phyloP scores from a whole-genome alignment of 2,888 invertebrate genomes.

The Leptogaster cylindrica region DNA sequence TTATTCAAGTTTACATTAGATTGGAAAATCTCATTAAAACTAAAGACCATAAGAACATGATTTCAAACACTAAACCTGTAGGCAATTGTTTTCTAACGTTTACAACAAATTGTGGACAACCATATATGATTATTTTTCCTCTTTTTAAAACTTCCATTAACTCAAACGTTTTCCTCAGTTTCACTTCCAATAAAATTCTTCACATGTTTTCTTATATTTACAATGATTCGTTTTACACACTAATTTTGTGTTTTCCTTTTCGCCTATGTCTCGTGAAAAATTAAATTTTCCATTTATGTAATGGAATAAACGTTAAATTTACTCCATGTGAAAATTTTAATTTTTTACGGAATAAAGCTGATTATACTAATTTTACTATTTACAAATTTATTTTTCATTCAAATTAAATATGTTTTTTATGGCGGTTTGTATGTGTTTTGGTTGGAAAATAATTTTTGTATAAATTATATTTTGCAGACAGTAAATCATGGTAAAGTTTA shows the following conservation, averaged over 20 bases:
- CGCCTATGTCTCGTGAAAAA: slow-evolving; percentile 20
- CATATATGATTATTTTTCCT: not conserved
- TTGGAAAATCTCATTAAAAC: too few species aligned
- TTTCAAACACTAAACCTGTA: not conserved
- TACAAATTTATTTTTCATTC: slow-evolving; percentile 19
- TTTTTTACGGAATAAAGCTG: slow-evolving; percentile 3
- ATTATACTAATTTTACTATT: slow-evolving; percentile 34
- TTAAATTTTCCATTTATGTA: slow-evolving; percentile 24
- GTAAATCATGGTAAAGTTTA: too few species aligned
- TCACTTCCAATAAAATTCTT: slow-evolving; percentile 13
- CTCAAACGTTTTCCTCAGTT: slow-evolving; percentile 1
- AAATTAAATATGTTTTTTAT: too few species aligned
- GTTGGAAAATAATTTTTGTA: too few species aligned
- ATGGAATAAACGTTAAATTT: slow-evolving; percentile 27
- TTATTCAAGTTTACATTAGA: too few species aligned
- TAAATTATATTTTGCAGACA: too few species aligned
- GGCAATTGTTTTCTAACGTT: not conserved
- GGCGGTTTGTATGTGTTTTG: too few species aligned
- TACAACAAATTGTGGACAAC: not conserved
- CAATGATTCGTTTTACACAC: slow-evolving; percentile 4
- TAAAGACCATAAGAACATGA: too few species aligned
- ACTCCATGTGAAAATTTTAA: slow-evolving; percentile 14
- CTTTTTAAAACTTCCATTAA: too few species aligned
- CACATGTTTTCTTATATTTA: slow-evolving; percentile 23
- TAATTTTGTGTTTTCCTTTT: not conserved